A percentile compares a stretch with the other conserved stretches of the same genome.
phyloP scores from a whole-genome alignment of 1,140 invertebrate species.

The Manduca sexta region DNA sequence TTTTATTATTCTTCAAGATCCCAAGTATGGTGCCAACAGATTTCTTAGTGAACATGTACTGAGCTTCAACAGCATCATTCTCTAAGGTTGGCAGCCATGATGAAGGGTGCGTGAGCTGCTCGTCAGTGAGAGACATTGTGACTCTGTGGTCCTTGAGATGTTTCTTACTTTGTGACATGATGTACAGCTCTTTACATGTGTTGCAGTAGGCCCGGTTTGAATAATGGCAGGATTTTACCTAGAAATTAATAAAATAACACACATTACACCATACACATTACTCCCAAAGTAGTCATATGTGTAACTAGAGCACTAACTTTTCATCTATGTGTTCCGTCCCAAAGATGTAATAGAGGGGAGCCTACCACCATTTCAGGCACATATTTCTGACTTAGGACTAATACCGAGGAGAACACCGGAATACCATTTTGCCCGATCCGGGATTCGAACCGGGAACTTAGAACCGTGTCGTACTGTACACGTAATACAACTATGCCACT shows the following conservation, averaged over 20 bases:
- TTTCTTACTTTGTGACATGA: constrained; percentile 51
- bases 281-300: too few species aligned
- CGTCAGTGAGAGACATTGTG: constrained; percentile 43
- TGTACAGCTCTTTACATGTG: constrained; percentile 76
- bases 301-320: too few species aligned
- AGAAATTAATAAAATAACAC: constrained; percentile 9
- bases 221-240: constrained; percentile 55
- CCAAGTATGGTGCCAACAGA: constrained; percentile 47
- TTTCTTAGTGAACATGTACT: constrained; percentile 60
- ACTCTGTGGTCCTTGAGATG: constrained; percentile 52
- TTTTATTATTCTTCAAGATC: constrained; percentile 59
- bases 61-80: constrained; percentile 55
- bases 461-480: too few species aligned
- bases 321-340: too few species aligned
- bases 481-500: too few species aligned
- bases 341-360: too few species aligned
- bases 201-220: constrained; percentile 76
- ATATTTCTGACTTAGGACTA: too few species aligned
- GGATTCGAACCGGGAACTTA: too few species aligned
- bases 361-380: too few species aligned
- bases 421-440: too few species aligned
- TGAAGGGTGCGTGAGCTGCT: constrained; percentile 41
- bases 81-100: constrained; percentile 50
- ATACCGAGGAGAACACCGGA: too few species aligned
- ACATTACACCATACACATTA: too few species aligned